These are phyloP conservation scores for Myotis daubentonii DNA, from an alignment of 2,797 vertebrate species.

Conservation along the genomic window DNA sequence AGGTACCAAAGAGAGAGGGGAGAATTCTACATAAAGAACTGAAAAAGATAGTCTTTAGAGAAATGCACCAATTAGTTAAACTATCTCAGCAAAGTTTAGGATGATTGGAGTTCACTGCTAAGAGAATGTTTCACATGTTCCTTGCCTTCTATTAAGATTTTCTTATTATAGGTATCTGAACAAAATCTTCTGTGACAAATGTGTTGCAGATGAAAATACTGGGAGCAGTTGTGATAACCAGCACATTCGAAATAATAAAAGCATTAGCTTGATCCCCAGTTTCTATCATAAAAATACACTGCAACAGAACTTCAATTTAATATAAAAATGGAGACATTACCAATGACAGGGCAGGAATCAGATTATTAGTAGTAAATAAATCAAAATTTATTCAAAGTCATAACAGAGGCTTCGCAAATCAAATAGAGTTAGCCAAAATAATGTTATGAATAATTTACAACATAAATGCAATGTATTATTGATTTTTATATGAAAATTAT, in stretches of 20 bases:
- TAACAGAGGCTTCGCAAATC: background rate
- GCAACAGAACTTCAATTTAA: background rate
- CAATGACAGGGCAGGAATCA: background rate
- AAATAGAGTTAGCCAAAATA: background rate
- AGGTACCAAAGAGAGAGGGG: background rate
- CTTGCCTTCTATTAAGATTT: background rate
- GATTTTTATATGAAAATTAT: background rate
- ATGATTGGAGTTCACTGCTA: background rate
- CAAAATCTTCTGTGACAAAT: background rate
- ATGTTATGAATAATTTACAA: background rate
- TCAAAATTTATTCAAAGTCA: background rate
- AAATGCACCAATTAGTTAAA: background rate
- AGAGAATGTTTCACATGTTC: background rate
- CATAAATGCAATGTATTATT: background rate
- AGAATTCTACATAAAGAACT: background rate
- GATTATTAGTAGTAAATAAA: background rate
- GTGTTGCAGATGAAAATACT: background rate
- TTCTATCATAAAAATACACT: background rate
- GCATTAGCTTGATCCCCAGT: background rate
- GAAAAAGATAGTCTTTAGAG: background rate
- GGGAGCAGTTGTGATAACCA: background rate
- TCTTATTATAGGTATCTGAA: background rate
- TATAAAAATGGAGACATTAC: background rate
- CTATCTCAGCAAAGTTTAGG: conserved; percentile 8
- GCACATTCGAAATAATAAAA: background rate